Conservation (phyloP, 2,797 vertebrate genomes). For the Pangasius larnaudii region DNA sequence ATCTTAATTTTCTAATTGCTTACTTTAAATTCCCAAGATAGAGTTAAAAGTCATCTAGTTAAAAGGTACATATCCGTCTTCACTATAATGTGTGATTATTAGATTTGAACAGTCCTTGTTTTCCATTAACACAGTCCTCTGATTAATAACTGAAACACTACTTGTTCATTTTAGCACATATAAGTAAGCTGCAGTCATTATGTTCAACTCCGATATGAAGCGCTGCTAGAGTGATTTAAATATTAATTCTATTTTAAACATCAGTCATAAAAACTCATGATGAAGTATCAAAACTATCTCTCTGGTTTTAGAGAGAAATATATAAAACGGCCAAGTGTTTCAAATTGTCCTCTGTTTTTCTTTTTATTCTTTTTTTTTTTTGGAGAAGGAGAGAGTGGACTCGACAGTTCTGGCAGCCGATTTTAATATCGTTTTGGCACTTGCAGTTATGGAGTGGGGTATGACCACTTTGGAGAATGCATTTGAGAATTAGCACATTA, state of each 20-base stretch:
- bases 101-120: constrained; percentile 21
- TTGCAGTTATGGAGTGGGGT: constrained; percentile 54
- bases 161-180: constrained; percentile 35
- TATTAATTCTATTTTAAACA: constrained; percentile 48
- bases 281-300: constrained; percentile 47
- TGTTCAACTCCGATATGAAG: constrained; percentile 26
- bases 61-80: neutral
- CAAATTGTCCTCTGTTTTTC: constrained; percentile 40
- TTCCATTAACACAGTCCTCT: constrained; percentile 14
- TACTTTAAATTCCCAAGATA: neutral
- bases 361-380: constrained; percentile 5
- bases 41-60: neutral
- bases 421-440: constrained; percentile 61
- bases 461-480: constrained; percentile 57
- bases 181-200: constrained; percentile 23
- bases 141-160: constrained; percentile 23
- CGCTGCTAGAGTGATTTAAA: constrained; percentile 47
- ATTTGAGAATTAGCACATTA: constrained; percentile 63
- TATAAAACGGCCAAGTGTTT: constrained; percentile 49
- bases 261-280: constrained; percentile 46
- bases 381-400: constrained; percentile 48
- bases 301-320: constrained; percentile 43
- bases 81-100: constrained; percentile 6
- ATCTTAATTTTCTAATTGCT: neutral
- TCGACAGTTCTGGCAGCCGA: constrained; percentile 50